Conservation (phyloP, 2,888 invertebrate species). For the Zeuzera pyrina region DNA sequence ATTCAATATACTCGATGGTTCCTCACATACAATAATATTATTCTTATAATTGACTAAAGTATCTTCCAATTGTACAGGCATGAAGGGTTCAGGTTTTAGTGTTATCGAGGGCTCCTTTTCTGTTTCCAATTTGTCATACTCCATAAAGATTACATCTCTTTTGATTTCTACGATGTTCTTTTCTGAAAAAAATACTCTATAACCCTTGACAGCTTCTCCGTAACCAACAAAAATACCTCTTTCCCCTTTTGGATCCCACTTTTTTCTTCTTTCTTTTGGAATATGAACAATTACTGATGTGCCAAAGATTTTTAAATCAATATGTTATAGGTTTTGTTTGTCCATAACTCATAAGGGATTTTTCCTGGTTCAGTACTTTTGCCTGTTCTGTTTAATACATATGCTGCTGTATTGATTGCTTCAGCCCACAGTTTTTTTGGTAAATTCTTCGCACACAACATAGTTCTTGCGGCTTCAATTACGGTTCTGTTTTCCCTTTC, state of each 20-base stretch:
- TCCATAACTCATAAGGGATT: slow-evolving; percentile 1
- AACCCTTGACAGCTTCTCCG: slow-evolving; percentile 8
- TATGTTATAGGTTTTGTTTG: not conserved
- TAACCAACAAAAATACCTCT: slow-evolving; percentile 1
- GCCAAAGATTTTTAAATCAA: not conserved
- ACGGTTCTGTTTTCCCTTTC: slow-evolving; percentile 32
- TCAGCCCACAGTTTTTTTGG: slow-evolving; percentile 15
- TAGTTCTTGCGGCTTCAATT: slow-evolving; percentile 25
- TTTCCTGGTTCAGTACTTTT: slow-evolving; percentile 1
- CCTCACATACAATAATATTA: not conserved
- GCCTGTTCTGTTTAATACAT: slow-evolving; percentile 1
- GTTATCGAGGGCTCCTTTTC: too few species aligned
- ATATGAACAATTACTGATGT: not conserved
- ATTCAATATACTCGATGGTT: not conserved
- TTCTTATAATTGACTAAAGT: too few species aligned
- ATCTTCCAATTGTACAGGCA: too few species aligned
- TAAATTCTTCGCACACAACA: slow-evolving; percentile 9
- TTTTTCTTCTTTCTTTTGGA: slow-evolving; percentile 4
- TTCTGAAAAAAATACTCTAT: slow-evolving; percentile 9
- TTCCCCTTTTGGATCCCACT: slow-evolving; percentile 3
- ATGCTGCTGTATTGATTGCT: slow-evolving; percentile 12
- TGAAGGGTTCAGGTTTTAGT: too few species aligned
- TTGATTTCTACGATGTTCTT: slow-evolving; percentile 7
- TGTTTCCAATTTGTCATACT: not conserved
- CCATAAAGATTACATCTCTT: slow-evolving; percentile 9